These are phyloP conservation scores for Acropternis orthonyx DNA, from an alignment of 2,797 vertebrate species.

Conservation along the genomic window DNA sequence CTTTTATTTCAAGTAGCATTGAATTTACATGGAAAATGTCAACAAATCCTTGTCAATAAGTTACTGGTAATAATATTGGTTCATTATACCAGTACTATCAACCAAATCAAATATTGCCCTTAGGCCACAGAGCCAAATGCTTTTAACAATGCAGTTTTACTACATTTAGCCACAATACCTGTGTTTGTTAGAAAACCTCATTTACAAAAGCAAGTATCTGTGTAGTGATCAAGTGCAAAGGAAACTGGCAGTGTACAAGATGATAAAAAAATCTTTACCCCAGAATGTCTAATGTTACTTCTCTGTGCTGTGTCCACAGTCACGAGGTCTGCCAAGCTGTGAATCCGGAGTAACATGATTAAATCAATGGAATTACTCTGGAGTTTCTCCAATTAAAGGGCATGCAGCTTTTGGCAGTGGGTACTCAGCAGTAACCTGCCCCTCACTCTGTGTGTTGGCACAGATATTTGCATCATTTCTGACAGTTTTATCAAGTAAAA, in stretches of 20 bases:
- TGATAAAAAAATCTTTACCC: not conserved
- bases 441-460: not conserved
- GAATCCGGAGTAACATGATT: not conserved
- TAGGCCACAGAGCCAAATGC: not conserved
- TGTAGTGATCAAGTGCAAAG: not conserved
- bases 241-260: not conserved
- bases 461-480: not conserved
- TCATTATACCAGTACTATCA: not conserved
- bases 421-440: not conserved
- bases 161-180: not conserved
- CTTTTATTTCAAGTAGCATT: not conserved
- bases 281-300: not conserved
- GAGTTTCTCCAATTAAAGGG: not conserved
- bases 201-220: not conserved
- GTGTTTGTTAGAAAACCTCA: not conserved
- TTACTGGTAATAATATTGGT: not conserved
- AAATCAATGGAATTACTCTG: conserved; percentile 4
- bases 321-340: not conserved
- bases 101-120: not conserved
- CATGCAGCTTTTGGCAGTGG: not conserved
- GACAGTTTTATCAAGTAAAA: conserved; percentile 35
- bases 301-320: not conserved
- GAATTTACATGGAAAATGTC: not conserved
- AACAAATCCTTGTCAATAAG: not conserved
- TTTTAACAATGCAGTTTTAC: not conserved